Conservation (phyloP, 2,888 invertebrate species). For the Cartodere bifasciata region DNA sequence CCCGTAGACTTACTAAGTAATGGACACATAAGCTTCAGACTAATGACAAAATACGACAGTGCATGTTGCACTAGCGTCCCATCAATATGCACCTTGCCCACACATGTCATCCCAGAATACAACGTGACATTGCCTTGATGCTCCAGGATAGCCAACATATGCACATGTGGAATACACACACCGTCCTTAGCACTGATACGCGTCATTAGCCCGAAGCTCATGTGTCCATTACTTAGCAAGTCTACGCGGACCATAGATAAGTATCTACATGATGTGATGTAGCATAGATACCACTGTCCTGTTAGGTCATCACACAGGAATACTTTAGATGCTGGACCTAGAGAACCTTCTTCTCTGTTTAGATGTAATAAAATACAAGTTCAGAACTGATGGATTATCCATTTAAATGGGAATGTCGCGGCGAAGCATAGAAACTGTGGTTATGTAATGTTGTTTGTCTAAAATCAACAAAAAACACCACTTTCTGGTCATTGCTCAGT, state of each 20-base stretch:
- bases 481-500: no score
- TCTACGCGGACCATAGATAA: slow-evolving; percentile 57
- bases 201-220: slow-evolving; percentile 62
- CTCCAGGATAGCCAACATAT: slow-evolving; percentile 77
- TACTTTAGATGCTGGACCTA: slow-evolving; percentile 58
- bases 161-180: slow-evolving; percentile 56
- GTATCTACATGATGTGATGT: slow-evolving; percentile 49
- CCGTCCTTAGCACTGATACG: slow-evolving; percentile 76
- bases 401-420: no score
- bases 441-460: no score
- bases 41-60: no score
- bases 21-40: no score
- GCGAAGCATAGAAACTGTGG: no score
- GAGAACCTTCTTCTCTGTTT: no score
- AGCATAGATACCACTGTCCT: slow-evolving; percentile 75
- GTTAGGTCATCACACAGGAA: slow-evolving; percentile 79
- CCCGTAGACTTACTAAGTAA: no score
- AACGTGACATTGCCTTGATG: slow-evolving; percentile 63
- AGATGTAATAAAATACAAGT: no score
- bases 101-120: slow-evolving; percentile 69
- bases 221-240: slow-evolving; percentile 49
- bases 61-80: slow-evolving; percentile 50
- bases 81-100: slow-evolving; percentile 74
- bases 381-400: no score
- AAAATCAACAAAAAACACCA: no score